phyloP scores from a whole-genome alignment of 2,113 vertebrate genomes.

The Lucifuga dentata region DNA sequence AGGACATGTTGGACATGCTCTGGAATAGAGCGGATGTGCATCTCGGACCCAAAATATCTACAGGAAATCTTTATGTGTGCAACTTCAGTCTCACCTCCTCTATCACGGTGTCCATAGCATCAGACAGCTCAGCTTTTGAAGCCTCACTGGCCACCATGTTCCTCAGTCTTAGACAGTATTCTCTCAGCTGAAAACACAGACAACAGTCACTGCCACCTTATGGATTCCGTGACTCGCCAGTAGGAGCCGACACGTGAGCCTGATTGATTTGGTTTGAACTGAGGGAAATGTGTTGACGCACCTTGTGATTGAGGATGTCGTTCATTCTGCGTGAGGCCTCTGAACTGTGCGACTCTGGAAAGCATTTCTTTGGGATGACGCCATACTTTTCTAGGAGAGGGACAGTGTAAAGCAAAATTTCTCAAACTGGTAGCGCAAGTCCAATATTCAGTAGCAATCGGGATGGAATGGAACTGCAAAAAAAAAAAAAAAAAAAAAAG shows the following conservation, averaged over 20 bases:
- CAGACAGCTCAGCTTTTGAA: conserved; percentile 86
- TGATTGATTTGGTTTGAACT: background rate
- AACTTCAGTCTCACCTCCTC: conserved; percentile 89
- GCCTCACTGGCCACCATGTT: conserved; percentile 91
- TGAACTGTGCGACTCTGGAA: conserved; percentile 95
- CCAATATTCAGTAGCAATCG: no score
- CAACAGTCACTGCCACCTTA: background rate
- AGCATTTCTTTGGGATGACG: conserved; percentile 96
- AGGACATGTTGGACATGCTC: no score
- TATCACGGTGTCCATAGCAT: conserved; percentile 91
- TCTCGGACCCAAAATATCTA: no score
- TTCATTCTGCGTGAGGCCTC: conserved; percentile 98
- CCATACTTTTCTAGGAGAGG: conserved; percentile 92
- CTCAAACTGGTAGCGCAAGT: no score
- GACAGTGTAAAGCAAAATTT: background rate
- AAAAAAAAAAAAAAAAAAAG: no score
- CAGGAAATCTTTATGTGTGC: background rate
- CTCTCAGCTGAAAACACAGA: conserved; percentile 88
- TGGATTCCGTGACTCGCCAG: background rate
- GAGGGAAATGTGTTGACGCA: conserved; percentile 60
- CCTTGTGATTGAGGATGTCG: conserved; percentile 97
- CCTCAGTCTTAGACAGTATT: conserved; percentile 93
- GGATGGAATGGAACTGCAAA: no score
- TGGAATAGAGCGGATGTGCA: no score
- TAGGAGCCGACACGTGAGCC: background rate